Conservation (phyloP, 2,797 vertebrate genomes). For the Urosaurus nigricauda region DNA sequence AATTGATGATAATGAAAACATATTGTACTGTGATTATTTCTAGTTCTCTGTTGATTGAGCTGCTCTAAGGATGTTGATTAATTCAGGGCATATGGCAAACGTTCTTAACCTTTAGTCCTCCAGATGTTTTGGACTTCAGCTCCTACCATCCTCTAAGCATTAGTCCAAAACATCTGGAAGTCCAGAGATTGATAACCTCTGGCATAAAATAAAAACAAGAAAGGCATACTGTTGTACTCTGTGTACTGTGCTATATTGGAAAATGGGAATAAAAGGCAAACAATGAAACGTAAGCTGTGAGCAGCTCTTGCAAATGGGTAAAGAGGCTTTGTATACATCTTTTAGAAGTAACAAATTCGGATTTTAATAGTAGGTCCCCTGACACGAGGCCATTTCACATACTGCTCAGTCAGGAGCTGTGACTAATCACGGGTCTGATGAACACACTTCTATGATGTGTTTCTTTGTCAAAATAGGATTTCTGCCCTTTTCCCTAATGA, state of each 20-base stretch:
- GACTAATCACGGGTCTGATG: not conserved
- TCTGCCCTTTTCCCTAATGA: not conserved
- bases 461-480: not conserved
- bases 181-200: no score
- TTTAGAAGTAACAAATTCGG: not conserved
- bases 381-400: not conserved
- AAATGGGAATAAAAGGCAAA: not conserved
- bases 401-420: not conserved
- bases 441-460: not conserved
- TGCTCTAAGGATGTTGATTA: not conserved
- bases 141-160: no score
- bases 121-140: no score
- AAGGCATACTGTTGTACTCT: not conserved
- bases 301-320: not conserved
- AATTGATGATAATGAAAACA: slow-evolving; percentile 25
- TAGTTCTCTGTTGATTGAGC: not conserved
- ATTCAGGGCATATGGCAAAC: not conserved
- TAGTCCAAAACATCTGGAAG: no score
- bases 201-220: not conserved
- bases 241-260: not conserved
- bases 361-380: not conserved
- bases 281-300: not conserved
- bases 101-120: no score
- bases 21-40: slow-evolving; percentile 23
- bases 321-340: not conserved